Percentiles rank a stretch among this genome's conserved stretches.
Evolutionary conservation across 2,113 vertebrate species (phyloP).

Genomic region (Alouatta palliata): DNA sequence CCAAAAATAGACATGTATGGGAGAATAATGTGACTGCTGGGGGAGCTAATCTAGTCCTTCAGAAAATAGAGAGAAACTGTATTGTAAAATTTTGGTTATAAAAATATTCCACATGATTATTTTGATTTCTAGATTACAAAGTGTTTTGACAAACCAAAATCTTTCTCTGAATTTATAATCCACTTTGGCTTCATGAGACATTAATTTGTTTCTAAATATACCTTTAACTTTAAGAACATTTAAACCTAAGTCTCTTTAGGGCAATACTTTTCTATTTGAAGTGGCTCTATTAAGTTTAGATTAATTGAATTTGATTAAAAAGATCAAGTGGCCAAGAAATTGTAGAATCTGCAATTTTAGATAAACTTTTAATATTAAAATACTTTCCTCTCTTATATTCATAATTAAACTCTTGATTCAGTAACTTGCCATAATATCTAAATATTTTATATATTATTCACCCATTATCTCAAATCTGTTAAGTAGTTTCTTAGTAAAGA

Average conservation of each 20-base stretch:
- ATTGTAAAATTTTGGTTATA: not conserved
- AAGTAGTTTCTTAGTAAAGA: not conserved
- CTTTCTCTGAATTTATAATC: not conserved
- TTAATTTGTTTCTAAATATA: not conserved
- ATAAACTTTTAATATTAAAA: not conserved
- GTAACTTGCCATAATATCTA: not conserved
- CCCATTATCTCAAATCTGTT: not conserved
- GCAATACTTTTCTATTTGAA: not conserved
- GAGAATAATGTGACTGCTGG: not conserved
- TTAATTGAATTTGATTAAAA: slow-evolving; percentile 2
- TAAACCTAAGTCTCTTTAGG: not conserved
- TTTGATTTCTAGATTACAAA: not conserved
- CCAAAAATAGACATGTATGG: not conserved
- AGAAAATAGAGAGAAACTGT: not conserved
- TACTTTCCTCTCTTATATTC: not conserved
- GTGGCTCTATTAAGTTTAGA: not conserved
- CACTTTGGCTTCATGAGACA: not conserved
- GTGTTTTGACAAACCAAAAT: not conserved
- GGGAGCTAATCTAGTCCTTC: not conserved
- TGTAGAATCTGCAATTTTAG: not conserved
- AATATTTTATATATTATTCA: not conserved
- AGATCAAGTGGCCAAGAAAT: not conserved
- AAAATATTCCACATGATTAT: not conserved
- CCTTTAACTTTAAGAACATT: not conserved
- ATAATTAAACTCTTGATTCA: not conserved